Percentiles rank a stretch among this genome's conserved stretches.
Evolutionary conservation across 2,888 invertebrate genomes (phyloP).

Genomic region (Rhopalosiphum nymphaeae): DNA sequence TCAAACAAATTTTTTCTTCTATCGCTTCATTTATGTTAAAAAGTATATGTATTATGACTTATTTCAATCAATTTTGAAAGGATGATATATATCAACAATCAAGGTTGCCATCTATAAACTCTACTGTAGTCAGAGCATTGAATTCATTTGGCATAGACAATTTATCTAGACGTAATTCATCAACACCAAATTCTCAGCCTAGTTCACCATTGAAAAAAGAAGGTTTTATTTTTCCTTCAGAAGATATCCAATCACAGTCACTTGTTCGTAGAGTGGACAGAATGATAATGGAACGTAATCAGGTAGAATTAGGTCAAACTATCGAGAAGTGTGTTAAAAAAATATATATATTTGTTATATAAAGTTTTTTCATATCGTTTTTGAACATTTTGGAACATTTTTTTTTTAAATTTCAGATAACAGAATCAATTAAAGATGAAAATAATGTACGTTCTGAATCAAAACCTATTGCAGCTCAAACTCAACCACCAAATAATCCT

Average conservation of each 20-base stretch:
- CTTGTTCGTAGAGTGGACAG: conserved; percentile 66
- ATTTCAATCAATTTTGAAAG: conserved; percentile 56
- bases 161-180: conserved; percentile 68
- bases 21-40: conserved; percentile 49
- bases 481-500: conserved; percentile 37
- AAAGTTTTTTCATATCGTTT: not conserved
- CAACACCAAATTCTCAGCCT: conserved; percentile 74
- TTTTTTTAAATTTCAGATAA: conserved; percentile 24
- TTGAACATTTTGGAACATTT: not conserved
- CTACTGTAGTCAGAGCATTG: conserved; percentile 79
- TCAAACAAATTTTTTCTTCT: conserved; percentile 23
- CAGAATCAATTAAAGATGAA: conserved; percentile 51
- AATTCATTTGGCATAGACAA: conserved; percentile 69
- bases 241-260: conserved; percentile 66
- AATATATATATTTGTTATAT: not conserved
- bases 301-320: conserved; percentile 66
- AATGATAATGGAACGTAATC: conserved; percentile 67
- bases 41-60: conserved; percentile 47
- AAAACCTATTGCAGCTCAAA: conserved; percentile 46
- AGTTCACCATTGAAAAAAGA: conserved; percentile 80
- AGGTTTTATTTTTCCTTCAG: conserved; percentile 74
- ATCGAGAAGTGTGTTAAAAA: conserved; percentile 55
- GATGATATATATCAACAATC: conserved; percentile 71
- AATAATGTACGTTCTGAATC: conserved; percentile 40
- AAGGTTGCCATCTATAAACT: conserved; percentile 74